These are phyloP conservation scores for Monochamus alternatus DNA, from an alignment of 2,888 invertebrate genomes.

Conservation along the genomic window DNA sequence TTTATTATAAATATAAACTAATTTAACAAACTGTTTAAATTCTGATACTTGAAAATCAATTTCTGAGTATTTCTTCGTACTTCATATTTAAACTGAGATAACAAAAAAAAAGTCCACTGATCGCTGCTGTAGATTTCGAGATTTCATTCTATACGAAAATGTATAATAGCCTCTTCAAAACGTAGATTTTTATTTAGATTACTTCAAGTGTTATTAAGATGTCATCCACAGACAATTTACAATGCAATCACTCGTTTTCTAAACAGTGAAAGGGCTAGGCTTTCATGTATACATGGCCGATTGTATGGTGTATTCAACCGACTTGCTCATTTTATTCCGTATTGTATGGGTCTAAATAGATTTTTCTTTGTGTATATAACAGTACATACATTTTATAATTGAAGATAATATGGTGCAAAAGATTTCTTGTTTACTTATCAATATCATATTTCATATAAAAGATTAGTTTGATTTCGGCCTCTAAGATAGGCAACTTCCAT, in stretches of 20 bases:
- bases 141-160: conserved; percentile 5
- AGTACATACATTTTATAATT: neutral
- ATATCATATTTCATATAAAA: too few species aligned
- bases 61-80: too few species aligned
- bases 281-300: neutral
- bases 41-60: too few species aligned
- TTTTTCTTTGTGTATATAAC: conserved; percentile 13
- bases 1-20: too few species aligned
- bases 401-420: too few species aligned
- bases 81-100: too few species aligned
- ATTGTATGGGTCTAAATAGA: conserved; percentile 5
- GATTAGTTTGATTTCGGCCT: too few species aligned
- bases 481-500: neutral
- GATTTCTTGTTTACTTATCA: too few species aligned
- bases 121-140: neutral
- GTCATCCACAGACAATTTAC: conserved; percentile 1
- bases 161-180: conserved; percentile 8
- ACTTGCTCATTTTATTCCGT: conserved; percentile 4
- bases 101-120: neutral
- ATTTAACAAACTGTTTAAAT: too few species aligned
- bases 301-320: conserved; percentile 14
- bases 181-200: conserved; percentile 31
- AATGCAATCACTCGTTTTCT: conserved; percentile 11
- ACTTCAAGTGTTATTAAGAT: conserved; percentile 6
- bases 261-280: conserved; percentile 16